phyloP scores from a whole-genome alignment of 2,113 vertebrate species.

The Nanger granti region DNA sequence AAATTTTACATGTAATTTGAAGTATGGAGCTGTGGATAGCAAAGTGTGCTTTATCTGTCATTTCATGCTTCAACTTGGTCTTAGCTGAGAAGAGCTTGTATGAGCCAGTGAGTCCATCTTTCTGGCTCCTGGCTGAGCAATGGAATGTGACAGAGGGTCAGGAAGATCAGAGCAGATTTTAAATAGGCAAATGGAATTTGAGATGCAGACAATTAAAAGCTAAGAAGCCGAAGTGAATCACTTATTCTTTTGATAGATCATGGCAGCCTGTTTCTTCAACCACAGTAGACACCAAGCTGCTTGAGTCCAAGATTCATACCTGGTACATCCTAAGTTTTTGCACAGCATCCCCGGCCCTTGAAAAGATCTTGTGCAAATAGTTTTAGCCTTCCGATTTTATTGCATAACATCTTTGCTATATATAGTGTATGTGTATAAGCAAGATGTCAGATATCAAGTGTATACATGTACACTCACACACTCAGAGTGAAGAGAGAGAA shows the following conservation, averaged over 20 bases:
- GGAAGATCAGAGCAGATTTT: not conserved
- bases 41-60: not conserved
- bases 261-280: not conserved
- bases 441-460: not conserved
- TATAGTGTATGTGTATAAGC: not conserved
- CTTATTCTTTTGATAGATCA: not conserved
- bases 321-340: not conserved
- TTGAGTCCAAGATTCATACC: not conserved
- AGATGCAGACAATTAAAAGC: not conserved
- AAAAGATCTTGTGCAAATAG: not conserved
- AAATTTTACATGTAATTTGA: not conserved
- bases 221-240: not conserved
- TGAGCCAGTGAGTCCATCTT: not conserved
- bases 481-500: not conserved
- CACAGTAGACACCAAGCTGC: not conserved
- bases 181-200: conserved; percentile 17
- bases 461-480: not conserved
- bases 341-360: not conserved
- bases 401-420: not conserved
- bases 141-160: not conserved
- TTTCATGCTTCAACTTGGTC: not conserved
- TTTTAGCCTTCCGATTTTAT: not conserved
- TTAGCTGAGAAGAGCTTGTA: not conserved
- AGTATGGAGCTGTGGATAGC: not conserved
- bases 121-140: not conserved